A percentile compares a stretch with the other conserved stretches of the same genome.
Evolutionary conservation across 2,113 vertebrate species (phyloP).

Genomic region (Oncorhynchus masou): DNA sequence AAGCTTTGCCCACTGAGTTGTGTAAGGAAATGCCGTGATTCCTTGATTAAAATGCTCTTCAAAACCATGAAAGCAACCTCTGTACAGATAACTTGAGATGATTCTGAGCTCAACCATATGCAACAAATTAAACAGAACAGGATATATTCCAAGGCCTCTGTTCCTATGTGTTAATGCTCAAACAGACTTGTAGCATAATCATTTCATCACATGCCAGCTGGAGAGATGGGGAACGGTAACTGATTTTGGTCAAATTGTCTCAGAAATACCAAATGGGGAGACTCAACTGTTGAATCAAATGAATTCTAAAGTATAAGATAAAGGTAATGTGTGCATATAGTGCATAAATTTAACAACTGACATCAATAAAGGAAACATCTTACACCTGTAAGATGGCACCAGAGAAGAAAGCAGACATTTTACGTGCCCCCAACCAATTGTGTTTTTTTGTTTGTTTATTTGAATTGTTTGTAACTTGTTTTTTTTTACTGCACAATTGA

Average conservation of each 20-base stretch:
- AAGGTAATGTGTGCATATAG: too few species aligned
- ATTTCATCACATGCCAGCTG: conserved; percentile 46
- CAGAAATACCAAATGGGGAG: conserved; percentile 23
- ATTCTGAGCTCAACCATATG: conserved; percentile 34
- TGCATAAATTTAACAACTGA: too few species aligned
- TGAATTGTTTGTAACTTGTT: too few species aligned
- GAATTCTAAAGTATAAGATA: too few species aligned
- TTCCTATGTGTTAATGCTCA: conserved; percentile 29
- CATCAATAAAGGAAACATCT: too few species aligned
- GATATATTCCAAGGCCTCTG: conserved; percentile 23
- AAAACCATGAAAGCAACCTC: conserved; percentile 37
- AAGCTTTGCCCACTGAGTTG: conserved; percentile 50
- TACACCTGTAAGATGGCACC: too few species aligned
- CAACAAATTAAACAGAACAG: conserved; percentile 37
- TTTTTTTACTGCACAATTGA: too few species aligned
- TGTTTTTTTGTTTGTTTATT: too few species aligned
- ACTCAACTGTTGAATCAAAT: too few species aligned
- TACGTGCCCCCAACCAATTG: too few species aligned
- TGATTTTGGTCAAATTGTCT: conserved; percentile 23
- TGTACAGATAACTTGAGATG: conserved; percentile 34
- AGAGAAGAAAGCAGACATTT: too few species aligned
- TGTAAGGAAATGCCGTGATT: conserved; percentile 29
- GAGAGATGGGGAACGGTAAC: conserved; percentile 27
- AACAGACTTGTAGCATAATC: conserved; percentile 40
- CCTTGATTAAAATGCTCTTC: conserved; percentile 50